Evolutionary conservation across 1,140 invertebrate genomes (phyloP).

Genomic region (Trialeurodes vaporariorum): DNA sequence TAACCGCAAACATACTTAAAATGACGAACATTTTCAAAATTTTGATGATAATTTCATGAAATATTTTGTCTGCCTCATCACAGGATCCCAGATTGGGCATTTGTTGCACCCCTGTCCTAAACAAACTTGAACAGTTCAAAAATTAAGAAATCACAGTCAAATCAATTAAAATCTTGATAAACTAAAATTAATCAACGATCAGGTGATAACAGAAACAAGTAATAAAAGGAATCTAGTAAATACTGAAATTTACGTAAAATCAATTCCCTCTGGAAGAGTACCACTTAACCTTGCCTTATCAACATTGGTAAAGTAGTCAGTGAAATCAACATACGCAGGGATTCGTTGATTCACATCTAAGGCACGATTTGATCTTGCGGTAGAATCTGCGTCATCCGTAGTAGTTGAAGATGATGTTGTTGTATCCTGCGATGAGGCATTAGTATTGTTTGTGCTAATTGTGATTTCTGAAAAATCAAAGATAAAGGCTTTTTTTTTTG

Average conservation of each 20-base stretch:
- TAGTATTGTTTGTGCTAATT: slow-evolving; percentile 7
- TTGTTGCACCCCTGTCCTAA: too few relatives aligned
- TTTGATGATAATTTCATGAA: too few relatives aligned
- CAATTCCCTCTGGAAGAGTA: slow-evolving; percentile 41
- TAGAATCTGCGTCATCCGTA: neutral
- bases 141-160: too few relatives aligned
- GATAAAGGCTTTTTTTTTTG: neutral
- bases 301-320: slow-evolving; percentile 63
- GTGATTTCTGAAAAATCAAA: neutral
- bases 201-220: too few relatives aligned
- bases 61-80: too few relatives aligned
- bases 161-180: too few relatives aligned
- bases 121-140: too few relatives aligned
- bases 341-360: neutral
- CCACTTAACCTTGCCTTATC: slow-evolving; percentile 46
- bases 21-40: too few relatives aligned
- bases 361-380: neutral
- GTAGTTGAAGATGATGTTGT: slow-evolving; percentile 4
- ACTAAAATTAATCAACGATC: too few relatives aligned
- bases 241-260: slow-evolving; percentile 29
- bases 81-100: too few relatives aligned
- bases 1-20: too few relatives aligned
- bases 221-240: too few relatives aligned
- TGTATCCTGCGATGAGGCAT: slow-evolving; percentile 4
- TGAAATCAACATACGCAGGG: slow-evolving; percentile 68